A percentile compares a stretch with the other conserved stretches of the same genome.
Evolutionary conservation across 1,140 invertebrate species (phyloP).

Genomic region (Orchesella cincta): DNA sequence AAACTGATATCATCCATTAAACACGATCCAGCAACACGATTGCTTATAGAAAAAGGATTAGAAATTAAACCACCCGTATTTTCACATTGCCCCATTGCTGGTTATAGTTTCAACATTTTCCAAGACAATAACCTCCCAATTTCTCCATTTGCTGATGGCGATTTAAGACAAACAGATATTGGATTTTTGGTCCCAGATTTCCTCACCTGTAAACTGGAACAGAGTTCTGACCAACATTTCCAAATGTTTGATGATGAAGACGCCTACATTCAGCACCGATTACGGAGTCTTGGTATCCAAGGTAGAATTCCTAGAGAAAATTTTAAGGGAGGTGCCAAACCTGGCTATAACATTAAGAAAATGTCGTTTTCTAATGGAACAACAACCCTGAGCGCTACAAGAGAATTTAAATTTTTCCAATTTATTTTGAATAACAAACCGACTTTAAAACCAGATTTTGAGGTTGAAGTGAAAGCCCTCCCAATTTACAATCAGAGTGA

Average conservation of each 20-base stretch:
- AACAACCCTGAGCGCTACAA: not conserved
- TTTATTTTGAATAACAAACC: not conserved
- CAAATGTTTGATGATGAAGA: not conserved
- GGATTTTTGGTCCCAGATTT: not conserved
- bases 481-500: conserved; percentile 7
- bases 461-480: not conserved
- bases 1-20: conserved; percentile 30
- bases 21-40: not conserved
- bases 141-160: not conserved
- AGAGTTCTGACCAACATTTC: not conserved
- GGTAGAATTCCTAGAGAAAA: not conserved
- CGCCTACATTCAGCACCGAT: not conserved
- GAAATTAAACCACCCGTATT: conserved; percentile 5
- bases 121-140: not conserved
- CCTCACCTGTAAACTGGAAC: conserved; percentile 1
- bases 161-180: not conserved
- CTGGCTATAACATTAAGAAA: conserved; percentile 1
- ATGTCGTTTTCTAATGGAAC: not conserved
- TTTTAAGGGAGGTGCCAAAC: not conserved
- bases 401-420: conserved; percentile 13
- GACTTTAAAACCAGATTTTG: not conserved
- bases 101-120: conserved; percentile 12
- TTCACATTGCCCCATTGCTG: not conserved
- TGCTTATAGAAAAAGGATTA: not conserved
- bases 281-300: not conserved